Conservation (phyloP, 2,888 invertebrate species). For the Eubasilissa splendida region DNA sequence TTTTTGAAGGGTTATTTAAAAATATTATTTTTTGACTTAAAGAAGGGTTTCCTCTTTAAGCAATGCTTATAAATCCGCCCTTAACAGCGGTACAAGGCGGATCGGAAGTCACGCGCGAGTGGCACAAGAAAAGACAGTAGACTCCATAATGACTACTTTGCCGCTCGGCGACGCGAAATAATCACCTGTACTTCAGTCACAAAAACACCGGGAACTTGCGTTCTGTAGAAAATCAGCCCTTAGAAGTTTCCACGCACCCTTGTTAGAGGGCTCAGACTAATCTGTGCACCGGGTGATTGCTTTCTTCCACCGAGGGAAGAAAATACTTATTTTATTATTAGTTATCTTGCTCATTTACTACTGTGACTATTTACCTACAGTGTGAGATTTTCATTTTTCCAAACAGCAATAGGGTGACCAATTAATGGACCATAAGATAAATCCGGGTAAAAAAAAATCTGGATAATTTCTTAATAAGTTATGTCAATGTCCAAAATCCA, state of each 20-base stretch:
- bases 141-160: constrained; percentile 57
- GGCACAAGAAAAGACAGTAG: constrained; percentile 43
- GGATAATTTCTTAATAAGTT: too few species aligned
- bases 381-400: too few species aligned
- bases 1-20: not conserved
- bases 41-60: not conserved
- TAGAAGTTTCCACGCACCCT: not conserved
- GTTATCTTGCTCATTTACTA: too few species aligned
- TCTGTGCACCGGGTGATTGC: constrained; percentile 25
- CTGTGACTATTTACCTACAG: too few species aligned
- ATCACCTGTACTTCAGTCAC: constrained; percentile 53
- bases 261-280: constrained; percentile 37
- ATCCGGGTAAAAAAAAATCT: too few species aligned
- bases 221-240: constrained; percentile 37
- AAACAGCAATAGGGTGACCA: too few species aligned
- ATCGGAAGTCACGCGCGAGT: constrained; percentile 40
- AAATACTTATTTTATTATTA: not conserved
- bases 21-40: not conserved
- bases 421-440: too few species aligned
- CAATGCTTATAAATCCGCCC: not conserved
- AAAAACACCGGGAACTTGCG: constrained; percentile 20
- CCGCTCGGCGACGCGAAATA: constrained; percentile 58
- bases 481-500: too few species aligned
- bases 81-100: constrained; percentile 10
- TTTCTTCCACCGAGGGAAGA: constrained; percentile 30